These are phyloP conservation scores for Ctena decussata DNA, from an alignment of 2,888 invertebrate species.

Conservation along the genomic window DNA sequence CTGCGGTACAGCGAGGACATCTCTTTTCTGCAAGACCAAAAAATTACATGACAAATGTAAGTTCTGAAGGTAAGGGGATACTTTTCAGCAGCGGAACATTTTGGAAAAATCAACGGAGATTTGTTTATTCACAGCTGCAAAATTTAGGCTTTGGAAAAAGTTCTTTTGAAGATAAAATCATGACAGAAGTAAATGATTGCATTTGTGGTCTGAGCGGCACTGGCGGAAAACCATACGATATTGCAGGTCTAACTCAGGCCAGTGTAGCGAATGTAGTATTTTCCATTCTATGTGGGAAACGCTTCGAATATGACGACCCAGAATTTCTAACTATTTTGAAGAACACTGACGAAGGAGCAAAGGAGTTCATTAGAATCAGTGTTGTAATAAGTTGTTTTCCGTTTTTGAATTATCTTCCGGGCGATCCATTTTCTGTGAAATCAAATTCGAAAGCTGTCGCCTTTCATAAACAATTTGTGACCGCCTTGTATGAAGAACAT, in stretches of 20 bases:
- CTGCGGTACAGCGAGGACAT: conserved; percentile 5
- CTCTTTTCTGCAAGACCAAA: not conserved
- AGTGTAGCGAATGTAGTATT: conserved; percentile 59
- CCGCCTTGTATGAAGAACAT: conserved; percentile 40
- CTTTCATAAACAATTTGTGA: not conserved
- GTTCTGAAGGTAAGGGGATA: not conserved
- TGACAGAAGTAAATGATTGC: conserved; percentile 57
- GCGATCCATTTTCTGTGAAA: conserved; percentile 33
- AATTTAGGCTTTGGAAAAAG: conserved; percentile 52
- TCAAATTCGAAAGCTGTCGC: not conserved
- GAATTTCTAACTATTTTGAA: conserved; percentile 36
- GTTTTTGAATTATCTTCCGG: conserved; percentile 38
- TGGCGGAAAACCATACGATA: conserved; percentile 18
- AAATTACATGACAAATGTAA: not conserved
- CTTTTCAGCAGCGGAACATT: conserved; percentile 12
- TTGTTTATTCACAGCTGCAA: conserved; percentile 41
- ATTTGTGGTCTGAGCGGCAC: conserved; percentile 4
- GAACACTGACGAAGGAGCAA: conserved; percentile 21
- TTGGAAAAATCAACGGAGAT: conserved; percentile 60
- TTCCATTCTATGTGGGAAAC: conserved; percentile 43
- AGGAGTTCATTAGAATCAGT: not conserved
- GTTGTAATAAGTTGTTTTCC: conserved; percentile 40
- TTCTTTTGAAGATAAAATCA: conserved; percentile 42
- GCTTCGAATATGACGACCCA: conserved; percentile 48
- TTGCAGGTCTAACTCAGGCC: conserved; percentile 14